Percentiles rank a stretch among this genome's conserved stretches.
Conservation (phyloP, 2,113 vertebrate species). For the Orycteropus afer region DNA sequence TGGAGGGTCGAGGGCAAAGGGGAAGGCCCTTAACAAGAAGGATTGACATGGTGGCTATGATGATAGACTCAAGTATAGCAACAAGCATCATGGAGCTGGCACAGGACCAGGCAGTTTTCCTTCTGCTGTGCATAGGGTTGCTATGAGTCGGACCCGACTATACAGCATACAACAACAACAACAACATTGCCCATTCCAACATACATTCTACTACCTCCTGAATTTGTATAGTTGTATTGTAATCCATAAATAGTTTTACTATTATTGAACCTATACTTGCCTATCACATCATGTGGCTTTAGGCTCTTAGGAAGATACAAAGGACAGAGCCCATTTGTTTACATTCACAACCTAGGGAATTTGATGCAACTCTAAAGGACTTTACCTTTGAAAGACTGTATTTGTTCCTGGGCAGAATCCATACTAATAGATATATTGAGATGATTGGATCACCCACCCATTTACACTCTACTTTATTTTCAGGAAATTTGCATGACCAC, state of each 20-base stretch:
- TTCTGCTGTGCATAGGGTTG: no score
- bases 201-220: not conserved
- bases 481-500: not conserved
- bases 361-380: not conserved
- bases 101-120: no score
- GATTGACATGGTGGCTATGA: no score
- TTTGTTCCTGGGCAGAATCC: not conserved
- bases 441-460: not conserved
- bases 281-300: not conserved
- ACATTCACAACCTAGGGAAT: not conserved
- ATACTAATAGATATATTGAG: not conserved
- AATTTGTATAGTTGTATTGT: slow-evolving; percentile 14
- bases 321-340: not conserved
- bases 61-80: no score
- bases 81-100: no score
- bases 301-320: not conserved
- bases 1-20: no score
- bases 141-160: no score
- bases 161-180: no score
- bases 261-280: not conserved
- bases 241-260: slow-evolving; percentile 31
- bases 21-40: no score
- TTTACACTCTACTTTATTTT: not conserved
- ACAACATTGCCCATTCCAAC: not conserved
- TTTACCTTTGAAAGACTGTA: not conserved